These are phyloP conservation scores for Agrypnus murinus DNA, from an alignment of 2,888 invertebrate genomes.

Conservation along the genomic window DNA sequence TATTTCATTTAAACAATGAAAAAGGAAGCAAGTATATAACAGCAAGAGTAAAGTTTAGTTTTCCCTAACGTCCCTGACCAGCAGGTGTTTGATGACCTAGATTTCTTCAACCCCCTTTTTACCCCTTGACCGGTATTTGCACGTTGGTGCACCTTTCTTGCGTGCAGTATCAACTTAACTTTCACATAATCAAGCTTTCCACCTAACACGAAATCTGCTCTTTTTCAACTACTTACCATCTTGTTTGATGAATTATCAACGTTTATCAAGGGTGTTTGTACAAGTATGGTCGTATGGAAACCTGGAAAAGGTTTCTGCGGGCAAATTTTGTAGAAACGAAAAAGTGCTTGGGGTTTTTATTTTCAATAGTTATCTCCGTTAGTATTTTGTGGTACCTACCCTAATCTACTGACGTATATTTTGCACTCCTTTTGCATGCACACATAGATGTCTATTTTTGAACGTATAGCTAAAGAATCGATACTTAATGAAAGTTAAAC, in stretches of 20 bases:
- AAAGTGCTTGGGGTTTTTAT: too few species aligned
- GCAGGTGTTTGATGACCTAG: slow-evolving; percentile 47
- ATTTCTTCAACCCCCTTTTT: slow-evolving; percentile 33
- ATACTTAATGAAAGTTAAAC: not conserved
- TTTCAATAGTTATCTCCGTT: too few species aligned
- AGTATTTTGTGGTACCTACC: too few species aligned
- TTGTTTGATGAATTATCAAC: not conserved
- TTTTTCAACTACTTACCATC: slow-evolving; percentile 5
- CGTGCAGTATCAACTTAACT: slow-evolving; percentile 58
- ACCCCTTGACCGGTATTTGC: slow-evolving; percentile 48
- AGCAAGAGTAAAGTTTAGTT: not conserved
- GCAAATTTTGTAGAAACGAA: too few species aligned
- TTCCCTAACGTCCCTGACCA: slow-evolving; percentile 39
- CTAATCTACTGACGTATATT: too few species aligned
- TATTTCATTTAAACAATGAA: not conserved
- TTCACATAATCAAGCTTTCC: slow-evolving; percentile 59
- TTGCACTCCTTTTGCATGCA: not conserved
- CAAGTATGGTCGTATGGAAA: too few species aligned
- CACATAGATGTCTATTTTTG: not conserved
- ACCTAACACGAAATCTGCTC: slow-evolving; percentile 30
- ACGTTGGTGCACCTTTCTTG: slow-evolving; percentile 53
- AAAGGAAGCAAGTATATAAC: not conserved
- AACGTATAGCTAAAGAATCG: not conserved
- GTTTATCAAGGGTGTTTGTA: too few species aligned
- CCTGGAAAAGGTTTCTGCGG: too few species aligned